phyloP scores from a whole-genome alignment of 2,113 vertebrate genomes.

The Crotalus helleri region DNA sequence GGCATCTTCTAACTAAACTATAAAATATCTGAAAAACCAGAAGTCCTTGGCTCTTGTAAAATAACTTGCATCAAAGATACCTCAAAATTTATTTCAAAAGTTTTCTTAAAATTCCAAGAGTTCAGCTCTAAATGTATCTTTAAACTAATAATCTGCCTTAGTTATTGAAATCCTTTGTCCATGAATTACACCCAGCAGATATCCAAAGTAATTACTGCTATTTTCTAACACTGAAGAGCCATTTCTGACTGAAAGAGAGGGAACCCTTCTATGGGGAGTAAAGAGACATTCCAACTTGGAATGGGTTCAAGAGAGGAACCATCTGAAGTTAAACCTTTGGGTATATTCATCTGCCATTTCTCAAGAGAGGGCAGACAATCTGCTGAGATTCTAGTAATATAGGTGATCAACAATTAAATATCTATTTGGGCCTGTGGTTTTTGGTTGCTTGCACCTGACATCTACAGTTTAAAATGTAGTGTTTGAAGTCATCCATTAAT shows the following conservation, averaged over 20 bases:
- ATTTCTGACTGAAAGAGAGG: neutral
- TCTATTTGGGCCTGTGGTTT: neutral
- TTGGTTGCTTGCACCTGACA: neutral
- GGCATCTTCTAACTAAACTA: neutral
- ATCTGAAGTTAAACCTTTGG: neutral
- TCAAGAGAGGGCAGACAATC: neutral
- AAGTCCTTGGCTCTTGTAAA: neutral
- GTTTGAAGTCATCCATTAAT: neutral
- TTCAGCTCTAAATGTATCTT: neutral
- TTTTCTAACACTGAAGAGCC: neutral
- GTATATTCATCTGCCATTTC: neutral
- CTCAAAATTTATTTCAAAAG: neutral
- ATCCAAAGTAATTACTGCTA: neutral
- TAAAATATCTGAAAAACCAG: neutral
- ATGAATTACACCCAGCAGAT: neutral
- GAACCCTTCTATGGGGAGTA: neutral
- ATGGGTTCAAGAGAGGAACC: neutral
- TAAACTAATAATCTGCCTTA: neutral
- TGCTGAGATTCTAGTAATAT: neutral
- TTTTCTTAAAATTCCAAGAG: neutral
- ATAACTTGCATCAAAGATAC: neutral
- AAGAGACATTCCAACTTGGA: neutral
- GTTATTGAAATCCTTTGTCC: neutral
- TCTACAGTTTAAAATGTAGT: neutral
- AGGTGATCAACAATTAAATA: neutral